Base-by-base conservation (phyloP, 2,888 invertebrate species). In the Xestia rhomboidea region DNA sequence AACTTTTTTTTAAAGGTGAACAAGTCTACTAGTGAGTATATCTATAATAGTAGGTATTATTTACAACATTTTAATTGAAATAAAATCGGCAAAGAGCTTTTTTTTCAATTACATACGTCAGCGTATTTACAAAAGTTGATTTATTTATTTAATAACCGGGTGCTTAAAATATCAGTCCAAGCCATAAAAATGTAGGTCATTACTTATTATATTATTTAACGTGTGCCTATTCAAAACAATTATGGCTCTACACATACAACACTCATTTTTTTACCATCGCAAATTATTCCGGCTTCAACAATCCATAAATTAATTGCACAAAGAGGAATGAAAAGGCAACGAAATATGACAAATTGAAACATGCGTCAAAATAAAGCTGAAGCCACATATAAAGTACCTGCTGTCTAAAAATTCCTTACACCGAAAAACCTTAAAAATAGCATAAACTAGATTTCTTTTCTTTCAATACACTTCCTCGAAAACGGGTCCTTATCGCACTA, bases 1-100 rank as follows among this genome's bases (percentile, higher is more conserved):
- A 10, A 4, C 34, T 49, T 30, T 57, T 68, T 64, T 66, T 13
- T 46, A 73, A 78, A 77, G 68, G 71, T 54, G 27, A 69, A 24
- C 68, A 18, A 41, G 73, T 71, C 34, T 60, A 57, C 51, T 72
- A 66, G 27, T 46, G 44, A n/a, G 44, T 1, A 18, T 34, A 51
- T 27, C 1, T 70, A 51, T 24, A 24, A 1, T 34, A 8, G 2
- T 5, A 6, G 5, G 2, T 27, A 10, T 41, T 41, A 15, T 27
- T 41, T 44, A 18, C 7, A 62, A 15, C 34, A 21, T 27, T 63
- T 34, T 8, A 0, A 30, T 27, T 18, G 18, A 1, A 62, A 30
- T 51, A 1, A 34, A 62, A 62, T 71, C n/a, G 4, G 15, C n/a
- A 49, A 2, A 8, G 51, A 51, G 11, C 7, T 72, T 18, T 21